Conservation (phyloP, 2,113 vertebrate species). For the Cyanoderma ruficeps region DNA sequence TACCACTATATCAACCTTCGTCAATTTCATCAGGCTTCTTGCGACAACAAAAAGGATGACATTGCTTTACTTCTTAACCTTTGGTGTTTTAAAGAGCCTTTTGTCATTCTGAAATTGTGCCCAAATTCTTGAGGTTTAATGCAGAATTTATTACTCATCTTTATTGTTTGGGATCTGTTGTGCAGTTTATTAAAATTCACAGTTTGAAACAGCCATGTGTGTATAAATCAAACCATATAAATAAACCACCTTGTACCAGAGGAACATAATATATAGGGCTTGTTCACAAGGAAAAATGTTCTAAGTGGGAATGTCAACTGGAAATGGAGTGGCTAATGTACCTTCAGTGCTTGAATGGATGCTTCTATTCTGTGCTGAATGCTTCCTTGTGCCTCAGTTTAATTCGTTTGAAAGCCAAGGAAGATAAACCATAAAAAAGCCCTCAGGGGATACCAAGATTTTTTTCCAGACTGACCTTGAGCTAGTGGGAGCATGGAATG, state of each 20-base stretch:
- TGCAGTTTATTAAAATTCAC: not conserved
- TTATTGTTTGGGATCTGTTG: not conserved
- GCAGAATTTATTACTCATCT: not conserved
- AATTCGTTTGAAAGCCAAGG: not conserved
- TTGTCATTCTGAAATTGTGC: not conserved
- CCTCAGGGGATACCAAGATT: not conserved
- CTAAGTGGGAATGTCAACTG: not conserved
- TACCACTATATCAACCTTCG: not conserved
- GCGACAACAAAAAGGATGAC: not conserved
- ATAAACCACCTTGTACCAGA: not conserved
- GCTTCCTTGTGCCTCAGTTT: not conserved
- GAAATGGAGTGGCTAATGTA: not conserved
- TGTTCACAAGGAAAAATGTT: not conserved
- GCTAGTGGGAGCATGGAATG: not conserved
- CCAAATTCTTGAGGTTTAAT: not conserved
- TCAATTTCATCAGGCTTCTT: not conserved
- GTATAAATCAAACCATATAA: conserved; percentile 3
- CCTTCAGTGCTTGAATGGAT: not conserved
- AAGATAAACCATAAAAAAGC: not conserved
- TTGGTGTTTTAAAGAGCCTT: not conserved
- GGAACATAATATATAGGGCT: not conserved
- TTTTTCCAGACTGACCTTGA: not conserved
- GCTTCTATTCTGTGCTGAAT: not conserved
- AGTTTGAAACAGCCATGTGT: not conserved
- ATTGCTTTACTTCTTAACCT: conserved; percentile 6